These are phyloP conservation scores for Polia nebulosa DNA, from an alignment of 2,888 invertebrate genomes.

Conservation along the genomic window DNA sequence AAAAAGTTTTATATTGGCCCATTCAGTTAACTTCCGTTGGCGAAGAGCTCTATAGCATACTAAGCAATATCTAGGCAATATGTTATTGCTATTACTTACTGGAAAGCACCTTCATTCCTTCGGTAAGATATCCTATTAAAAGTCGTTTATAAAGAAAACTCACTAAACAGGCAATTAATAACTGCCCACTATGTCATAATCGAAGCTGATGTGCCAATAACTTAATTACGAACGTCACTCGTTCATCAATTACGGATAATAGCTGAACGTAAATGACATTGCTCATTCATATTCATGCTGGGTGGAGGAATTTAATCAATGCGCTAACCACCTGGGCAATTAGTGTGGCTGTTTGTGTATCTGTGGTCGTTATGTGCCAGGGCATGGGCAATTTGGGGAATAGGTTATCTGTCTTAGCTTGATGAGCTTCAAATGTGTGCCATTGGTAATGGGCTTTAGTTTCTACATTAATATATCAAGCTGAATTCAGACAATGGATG, in stretches of 20 bases:
- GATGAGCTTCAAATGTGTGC: slow-evolving; percentile 23
- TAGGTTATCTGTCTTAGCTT: slow-evolving; percentile 38
- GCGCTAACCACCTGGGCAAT: slow-evolving; percentile 71
- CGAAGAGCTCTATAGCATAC: slow-evolving; percentile 7
- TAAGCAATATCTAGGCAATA: slow-evolving; percentile 7
- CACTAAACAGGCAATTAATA: background rate
- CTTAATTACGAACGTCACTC: slow-evolving; percentile 62
- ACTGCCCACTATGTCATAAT: slow-evolving; percentile 41
- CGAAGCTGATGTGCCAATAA: slow-evolving; percentile 45
- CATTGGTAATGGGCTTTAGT: background rate
- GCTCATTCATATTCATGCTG: slow-evolving; percentile 79
- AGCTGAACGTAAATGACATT: slow-evolving; percentile 73
- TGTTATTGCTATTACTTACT: background rate
- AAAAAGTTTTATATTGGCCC: slow-evolving; percentile 7
- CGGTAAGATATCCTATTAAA: background rate
- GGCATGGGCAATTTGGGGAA: slow-evolving; percentile 37
- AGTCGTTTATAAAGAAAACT: background rate
- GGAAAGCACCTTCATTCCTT: background rate
- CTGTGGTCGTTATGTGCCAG: slow-evolving; percentile 57
- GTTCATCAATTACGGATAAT: slow-evolving; percentile 70
- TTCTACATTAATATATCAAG: background rate
- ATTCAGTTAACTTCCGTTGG: slow-evolving; percentile 14
- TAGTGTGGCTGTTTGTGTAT: slow-evolving; percentile 64
- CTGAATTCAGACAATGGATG: background rate
- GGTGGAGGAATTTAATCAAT: slow-evolving; percentile 78